These are phyloP conservation scores for Caenorhabditis briggsae DNA, from an alignment of 1,140 invertebrate species.

Conservation along the genomic window DNA sequence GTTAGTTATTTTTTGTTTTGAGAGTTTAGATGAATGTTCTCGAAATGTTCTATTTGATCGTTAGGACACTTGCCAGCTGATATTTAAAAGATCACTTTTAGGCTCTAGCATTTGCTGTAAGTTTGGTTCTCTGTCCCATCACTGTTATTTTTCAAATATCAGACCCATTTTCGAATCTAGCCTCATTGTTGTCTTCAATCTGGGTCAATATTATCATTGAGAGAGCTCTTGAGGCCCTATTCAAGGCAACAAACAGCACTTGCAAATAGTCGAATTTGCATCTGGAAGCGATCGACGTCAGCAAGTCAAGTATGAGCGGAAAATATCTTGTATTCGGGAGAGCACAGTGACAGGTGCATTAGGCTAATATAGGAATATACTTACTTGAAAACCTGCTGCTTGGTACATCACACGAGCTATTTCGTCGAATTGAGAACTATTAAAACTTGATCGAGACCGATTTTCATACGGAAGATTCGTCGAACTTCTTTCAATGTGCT, in stretches of 20 bases:
- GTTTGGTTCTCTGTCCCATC: too few species aligned
- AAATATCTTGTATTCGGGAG: conserved; percentile 17
- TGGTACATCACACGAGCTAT: not conserved
- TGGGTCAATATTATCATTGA: not conserved
- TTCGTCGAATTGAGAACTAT: not conserved
- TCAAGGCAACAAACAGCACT: conserved; percentile 25
- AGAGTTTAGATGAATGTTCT: too few species aligned
- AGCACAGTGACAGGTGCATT: not conserved
- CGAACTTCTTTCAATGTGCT: not conserved
- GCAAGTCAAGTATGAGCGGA: conserved; percentile 17
- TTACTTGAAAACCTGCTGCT: not conserved
- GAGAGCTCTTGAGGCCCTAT: not conserved
- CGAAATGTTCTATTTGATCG: too few species aligned
- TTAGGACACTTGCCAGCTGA: too few species aligned
- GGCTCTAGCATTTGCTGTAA: too few species aligned
- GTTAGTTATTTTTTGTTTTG: too few species aligned
- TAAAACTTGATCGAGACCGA: too few species aligned
- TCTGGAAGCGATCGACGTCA: conserved; percentile 21
- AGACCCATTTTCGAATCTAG: too few species aligned
- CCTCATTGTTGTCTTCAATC: not conserved
- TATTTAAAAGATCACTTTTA: too few species aligned
- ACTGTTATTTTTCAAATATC: too few species aligned
- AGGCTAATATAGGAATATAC: not conserved
- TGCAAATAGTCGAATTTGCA: conserved; percentile 43
- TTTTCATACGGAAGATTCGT: too few species aligned